Percentiles rank a stretch among this genome's conserved stretches.
Evolutionary conservation across 2,888 invertebrate genomes (phyloP).

Genomic region (Onthophagus sagittarius): DNA sequence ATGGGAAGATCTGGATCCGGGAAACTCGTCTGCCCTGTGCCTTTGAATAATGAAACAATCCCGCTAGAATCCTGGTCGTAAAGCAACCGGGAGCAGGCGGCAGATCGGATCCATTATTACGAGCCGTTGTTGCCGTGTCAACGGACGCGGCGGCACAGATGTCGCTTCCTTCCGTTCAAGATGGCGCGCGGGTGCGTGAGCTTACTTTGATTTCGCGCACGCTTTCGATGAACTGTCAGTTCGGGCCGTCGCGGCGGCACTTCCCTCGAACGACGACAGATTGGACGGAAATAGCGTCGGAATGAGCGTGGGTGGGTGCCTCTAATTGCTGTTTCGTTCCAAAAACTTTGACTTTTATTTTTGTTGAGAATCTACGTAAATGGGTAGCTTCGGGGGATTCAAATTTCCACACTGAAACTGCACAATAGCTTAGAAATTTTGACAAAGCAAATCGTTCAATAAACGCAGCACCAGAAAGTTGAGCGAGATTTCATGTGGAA

Average conservation of each 20-base stretch:
- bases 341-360: not conserved
- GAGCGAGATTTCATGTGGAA: not conserved
- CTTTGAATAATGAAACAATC: not conserved
- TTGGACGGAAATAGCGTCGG: slow-evolving; percentile 29
- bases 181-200: not conserved
- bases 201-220: not conserved
- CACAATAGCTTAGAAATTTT: slow-evolving; percentile 7
- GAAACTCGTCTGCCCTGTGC: not conserved
- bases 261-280: slow-evolving; percentile 30
- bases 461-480: not conserved
- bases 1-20: not conserved
- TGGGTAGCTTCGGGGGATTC: not conserved
- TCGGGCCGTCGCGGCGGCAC: not conserved
- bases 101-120: not conserved
- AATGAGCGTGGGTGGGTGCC: not conserved
- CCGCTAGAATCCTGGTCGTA: not conserved
- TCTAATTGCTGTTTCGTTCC: not conserved
- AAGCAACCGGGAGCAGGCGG: not conserved
- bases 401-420: slow-evolving; percentile 1
- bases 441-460: slow-evolving; percentile 2
- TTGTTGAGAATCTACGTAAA: not conserved
- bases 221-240: not conserved
- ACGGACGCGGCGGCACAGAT: not conserved
- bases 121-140: not conserved
- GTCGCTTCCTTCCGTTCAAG: not conserved